Conservation (phyloP, 2,113 vertebrate genomes). For the Oenanthe melanoleuca region DNA sequence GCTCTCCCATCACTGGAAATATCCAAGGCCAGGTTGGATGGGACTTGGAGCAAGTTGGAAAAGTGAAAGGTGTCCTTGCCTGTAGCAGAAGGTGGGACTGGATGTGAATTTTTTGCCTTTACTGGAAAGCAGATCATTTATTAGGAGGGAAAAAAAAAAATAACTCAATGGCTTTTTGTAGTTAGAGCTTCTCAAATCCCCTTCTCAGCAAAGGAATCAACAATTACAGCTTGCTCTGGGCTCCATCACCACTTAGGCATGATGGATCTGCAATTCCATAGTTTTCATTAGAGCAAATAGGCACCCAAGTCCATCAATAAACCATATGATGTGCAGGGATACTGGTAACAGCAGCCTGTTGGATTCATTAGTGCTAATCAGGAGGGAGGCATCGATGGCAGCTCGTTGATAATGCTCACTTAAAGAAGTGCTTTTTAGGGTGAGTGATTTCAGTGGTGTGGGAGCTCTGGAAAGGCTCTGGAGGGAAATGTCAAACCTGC, state of each 20-base stretch:
- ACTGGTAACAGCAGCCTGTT: constrained; percentile 48
- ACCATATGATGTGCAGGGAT: constrained; percentile 30
- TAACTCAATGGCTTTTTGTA: not conserved
- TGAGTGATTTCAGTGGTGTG: not conserved
- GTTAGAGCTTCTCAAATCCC: not conserved
- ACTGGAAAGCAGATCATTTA: not conserved
- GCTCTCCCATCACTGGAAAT: not conserved
- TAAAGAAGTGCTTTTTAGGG: not conserved
- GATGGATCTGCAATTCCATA: constrained; percentile 62
- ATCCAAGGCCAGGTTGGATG: fast-evolving
- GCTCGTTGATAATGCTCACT: not conserved
- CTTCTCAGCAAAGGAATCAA: constrained; percentile 2
- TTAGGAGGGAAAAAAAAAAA: not conserved
- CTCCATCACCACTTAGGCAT: constrained; percentile 48
- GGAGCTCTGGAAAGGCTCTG: not conserved
- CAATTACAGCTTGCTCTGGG: constrained; percentile 51
- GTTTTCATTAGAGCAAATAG: constrained; percentile 64
- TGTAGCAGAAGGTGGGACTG: not conserved
- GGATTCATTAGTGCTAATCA: constrained; percentile 67
- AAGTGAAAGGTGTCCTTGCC: not conserved
- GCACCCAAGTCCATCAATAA: constrained; percentile 64
- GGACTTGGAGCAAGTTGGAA: not conserved
- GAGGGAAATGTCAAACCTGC: constrained; percentile 35
- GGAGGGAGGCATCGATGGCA: constrained; percentile 30
- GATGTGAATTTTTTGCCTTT: not conserved